Conservation (phyloP, 2,888 invertebrate species). For the Scaptomyza reducta region DNA sequence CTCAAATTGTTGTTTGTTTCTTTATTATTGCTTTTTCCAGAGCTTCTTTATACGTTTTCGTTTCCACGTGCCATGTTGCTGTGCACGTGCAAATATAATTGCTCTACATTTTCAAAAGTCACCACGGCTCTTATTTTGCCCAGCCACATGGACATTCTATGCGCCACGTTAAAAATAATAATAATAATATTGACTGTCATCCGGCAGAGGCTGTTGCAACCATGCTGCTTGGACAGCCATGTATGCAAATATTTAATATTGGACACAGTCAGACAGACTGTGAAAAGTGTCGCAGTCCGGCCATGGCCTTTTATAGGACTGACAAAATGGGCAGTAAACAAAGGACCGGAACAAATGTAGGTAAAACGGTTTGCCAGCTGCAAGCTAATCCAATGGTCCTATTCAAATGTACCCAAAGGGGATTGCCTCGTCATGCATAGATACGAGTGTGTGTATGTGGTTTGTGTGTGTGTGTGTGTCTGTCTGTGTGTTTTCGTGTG, state of each 20-base stretch:
- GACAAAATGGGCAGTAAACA: conserved; percentile 1
- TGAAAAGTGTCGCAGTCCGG: conserved; percentile 13
- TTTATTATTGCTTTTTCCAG: conserved; percentile 22
- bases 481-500: too few species aligned
- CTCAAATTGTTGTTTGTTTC: conserved; percentile 25
- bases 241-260: conserved; percentile 35
- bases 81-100: neutral
- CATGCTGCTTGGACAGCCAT: conserved; percentile 1
- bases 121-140: neutral
- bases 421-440: neutral
- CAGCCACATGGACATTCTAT: neutral
- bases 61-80: conserved; percentile 16
- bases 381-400: neutral
- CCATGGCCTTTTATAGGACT: conserved; percentile 11
- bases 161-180: neutral
- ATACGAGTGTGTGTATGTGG: too few species aligned
- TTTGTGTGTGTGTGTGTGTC: too few species aligned
- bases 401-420: conserved; percentile 5
- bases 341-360: conserved; percentile 6
- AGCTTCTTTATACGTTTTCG: conserved; percentile 40
- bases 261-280: conserved; percentile 6
- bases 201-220: neutral
- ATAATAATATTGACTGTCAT: conserved; percentile 12
- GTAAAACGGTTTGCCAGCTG: neutral
- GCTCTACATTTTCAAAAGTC: conserved; percentile 8